Evolutionary conservation across 1,140 invertebrate species (phyloP).

Genomic region (Dolichoris vasculosae): DNA sequence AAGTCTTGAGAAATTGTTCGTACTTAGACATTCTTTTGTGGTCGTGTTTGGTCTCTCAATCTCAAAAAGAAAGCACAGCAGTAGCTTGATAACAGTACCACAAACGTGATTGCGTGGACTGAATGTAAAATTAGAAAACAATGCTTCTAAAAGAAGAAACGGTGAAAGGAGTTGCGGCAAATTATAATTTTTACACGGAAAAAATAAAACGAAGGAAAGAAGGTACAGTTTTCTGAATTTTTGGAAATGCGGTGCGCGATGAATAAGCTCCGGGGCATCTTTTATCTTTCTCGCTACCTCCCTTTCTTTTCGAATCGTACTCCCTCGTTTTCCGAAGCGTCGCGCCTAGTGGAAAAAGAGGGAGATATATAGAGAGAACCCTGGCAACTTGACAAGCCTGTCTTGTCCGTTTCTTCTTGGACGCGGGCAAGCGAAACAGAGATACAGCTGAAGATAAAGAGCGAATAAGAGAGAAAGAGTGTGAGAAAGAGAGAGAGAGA

Average conservation of each 20-base stretch:
- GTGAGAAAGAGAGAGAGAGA: slow-evolving; percentile 22
- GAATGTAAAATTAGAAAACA: slow-evolving; percentile 49
- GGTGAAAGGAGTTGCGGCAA: background rate
- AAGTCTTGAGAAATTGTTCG: background rate
- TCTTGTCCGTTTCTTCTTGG: slow-evolving; percentile 48
- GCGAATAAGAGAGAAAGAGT: slow-evolving; percentile 2
- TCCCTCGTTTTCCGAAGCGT: slow-evolving; percentile 43
- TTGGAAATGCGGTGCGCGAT: slow-evolving; percentile 34
- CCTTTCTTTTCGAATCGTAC: background rate
- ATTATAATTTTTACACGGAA: slow-evolving; percentile 23
- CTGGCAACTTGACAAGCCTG: slow-evolving; percentile 53
- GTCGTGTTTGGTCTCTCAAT: background rate
- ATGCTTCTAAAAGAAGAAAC: slow-evolving; percentile 7
- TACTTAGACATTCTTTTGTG: slow-evolving; percentile 43
- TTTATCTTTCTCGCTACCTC: background rate
- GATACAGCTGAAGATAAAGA: background rate
- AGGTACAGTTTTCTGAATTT: slow-evolving; percentile 22
- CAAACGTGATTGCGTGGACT: slow-evolving; percentile 48
- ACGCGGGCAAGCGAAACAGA: slow-evolving; percentile 3
- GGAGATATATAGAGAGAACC: slow-evolving; percentile 37
- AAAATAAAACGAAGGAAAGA: slow-evolving; percentile 23
- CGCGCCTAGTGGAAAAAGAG: background rate
- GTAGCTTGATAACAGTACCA: slow-evolving; percentile 35
- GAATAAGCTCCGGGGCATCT: slow-evolving; percentile 49
- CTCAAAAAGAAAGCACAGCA: slow-evolving; percentile 7